Conservation (phyloP, 2,888 invertebrate genomes). For the Rhorus exstirpatorius region DNA sequence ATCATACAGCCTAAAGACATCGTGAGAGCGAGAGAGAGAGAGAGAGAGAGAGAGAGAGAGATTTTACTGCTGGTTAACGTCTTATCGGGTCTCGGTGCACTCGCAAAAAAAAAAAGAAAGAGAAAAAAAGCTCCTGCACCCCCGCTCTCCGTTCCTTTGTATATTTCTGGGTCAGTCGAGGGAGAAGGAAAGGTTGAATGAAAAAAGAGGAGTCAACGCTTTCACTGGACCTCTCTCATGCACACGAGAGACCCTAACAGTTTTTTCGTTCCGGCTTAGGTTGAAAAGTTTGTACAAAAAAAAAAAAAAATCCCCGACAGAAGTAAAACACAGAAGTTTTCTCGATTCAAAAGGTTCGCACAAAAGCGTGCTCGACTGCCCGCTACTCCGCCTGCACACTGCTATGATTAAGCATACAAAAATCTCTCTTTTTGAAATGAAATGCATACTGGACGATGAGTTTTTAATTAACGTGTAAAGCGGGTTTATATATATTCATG, state of each 20-base stretch:
- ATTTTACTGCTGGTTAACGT: slow-evolving; percentile 51
- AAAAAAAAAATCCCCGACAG: slow-evolving; percentile 16
- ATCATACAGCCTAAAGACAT: slow-evolving; percentile 48
- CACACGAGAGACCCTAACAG: slow-evolving; percentile 29
- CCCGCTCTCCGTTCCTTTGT: slow-evolving; percentile 48
- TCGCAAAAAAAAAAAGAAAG: slow-evolving; percentile 21
- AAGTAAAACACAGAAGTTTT: slow-evolving; percentile 62
- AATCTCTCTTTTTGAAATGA: slow-evolving; percentile 21
- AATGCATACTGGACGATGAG: slow-evolving; percentile 41
- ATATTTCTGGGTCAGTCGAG: slow-evolving; percentile 66
- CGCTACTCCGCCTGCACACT: slow-evolving; percentile 13
- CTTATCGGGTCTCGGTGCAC: slow-evolving; percentile 57
- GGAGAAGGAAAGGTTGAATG: slow-evolving; percentile 31
- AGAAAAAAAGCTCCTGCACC: slow-evolving; percentile 24
- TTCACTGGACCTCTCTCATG: slow-evolving; percentile 43
- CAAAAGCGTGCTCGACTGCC: slow-evolving; percentile 48
- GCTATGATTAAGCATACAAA: slow-evolving; percentile 34
- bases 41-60: background rate
- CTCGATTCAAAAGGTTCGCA: slow-evolving; percentile 59
- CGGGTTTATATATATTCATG: background rate
- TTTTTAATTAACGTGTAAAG: slow-evolving; percentile 47
- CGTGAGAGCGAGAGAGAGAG: background rate
- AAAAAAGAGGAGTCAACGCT: slow-evolving; percentile 15
- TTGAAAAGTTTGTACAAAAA: slow-evolving; percentile 50
- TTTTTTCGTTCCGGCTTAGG: slow-evolving; percentile 38